These are phyloP conservation scores for Alca torda DNA, from an alignment of 2,797 vertebrate species.

Conservation along the genomic window DNA sequence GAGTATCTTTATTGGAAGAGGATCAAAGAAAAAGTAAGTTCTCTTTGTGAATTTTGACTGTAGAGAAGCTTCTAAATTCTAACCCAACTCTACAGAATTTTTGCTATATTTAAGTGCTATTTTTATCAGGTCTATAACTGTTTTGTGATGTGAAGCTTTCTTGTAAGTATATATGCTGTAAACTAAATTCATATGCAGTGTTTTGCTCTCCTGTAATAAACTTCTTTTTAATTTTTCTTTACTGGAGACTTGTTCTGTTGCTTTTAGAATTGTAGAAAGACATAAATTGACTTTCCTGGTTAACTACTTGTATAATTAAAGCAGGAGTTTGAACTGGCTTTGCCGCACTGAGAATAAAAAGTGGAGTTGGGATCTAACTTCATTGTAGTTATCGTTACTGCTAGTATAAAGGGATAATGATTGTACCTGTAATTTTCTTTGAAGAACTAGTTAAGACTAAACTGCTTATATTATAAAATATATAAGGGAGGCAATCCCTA, in stretches of 20 bases:
- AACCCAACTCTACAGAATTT: background rate
- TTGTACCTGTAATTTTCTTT: background rate
- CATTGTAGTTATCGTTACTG: background rate
- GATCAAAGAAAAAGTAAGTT: slow-evolving; percentile 94
- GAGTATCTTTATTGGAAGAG: slow-evolving; percentile 96
- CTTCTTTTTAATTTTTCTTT: background rate
- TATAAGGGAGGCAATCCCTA: background rate
- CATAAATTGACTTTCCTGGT: background rate
- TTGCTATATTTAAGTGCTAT: background rate
- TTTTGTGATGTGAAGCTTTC: background rate
- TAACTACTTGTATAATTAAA: background rate
- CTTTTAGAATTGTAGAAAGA: background rate
- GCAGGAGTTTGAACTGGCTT: background rate
- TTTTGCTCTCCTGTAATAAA: background rate
- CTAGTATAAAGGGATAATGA: background rate
- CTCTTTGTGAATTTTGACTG: background rate
- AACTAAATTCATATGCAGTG: background rate
- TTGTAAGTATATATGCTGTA: background rate
- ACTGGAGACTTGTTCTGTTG: background rate
- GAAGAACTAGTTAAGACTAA: background rate
- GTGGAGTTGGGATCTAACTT: background rate
- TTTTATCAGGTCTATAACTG: background rate
- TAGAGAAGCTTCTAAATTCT: background rate
- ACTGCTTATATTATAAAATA: background rate
- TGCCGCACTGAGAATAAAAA: background rate